Evolutionary conservation across 2,888 invertebrate genomes (phyloP), one percentile per base, ranked within the genome.

Genomic region (Bugula neritina): DNA sequence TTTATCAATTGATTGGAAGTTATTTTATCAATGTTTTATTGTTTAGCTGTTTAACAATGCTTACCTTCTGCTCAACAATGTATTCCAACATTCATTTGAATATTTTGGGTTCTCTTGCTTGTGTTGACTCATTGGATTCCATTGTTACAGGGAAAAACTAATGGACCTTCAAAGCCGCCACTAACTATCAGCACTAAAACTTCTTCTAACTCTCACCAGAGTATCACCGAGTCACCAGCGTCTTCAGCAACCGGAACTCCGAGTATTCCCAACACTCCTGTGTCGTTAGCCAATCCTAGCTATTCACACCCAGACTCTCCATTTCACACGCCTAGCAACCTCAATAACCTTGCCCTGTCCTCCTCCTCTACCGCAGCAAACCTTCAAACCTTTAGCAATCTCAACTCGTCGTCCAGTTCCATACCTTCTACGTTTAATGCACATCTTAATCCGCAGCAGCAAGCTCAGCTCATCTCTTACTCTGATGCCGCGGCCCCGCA

Each of bases 401-500:
- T 63, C 63, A 63, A 13, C 63, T 63, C 17, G 5, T 27, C 63
- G 25, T 27, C 63, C 21, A 63, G 5, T 5, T 27, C 63, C 10
- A 21, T 31, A 21, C n/a, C 63, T 29, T 63, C 63, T 31, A 25
- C 63, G 17, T 3, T n/a, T 13, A 10, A 13, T 5, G n/a, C 57
- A 13, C n/a, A n/a, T n/a, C 17, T 43, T 17, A 43, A 43, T 17
- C 10, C 27, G 3, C 13, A 17, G 10, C 63, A 63, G 34, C 63
- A 63, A 31, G 25, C 34, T 3, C 29, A 27, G 10, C 17, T 63
- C 5, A 25, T 71, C 21, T 43, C 71, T 10, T 31, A 35, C 25
- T 71, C 71, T 21, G 57, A 73, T 71, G 27, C 74, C 57, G 35
- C 74, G 73, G 57, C 74, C 17, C 31, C 69, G n/a, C 21, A 27